Evolutionary conservation across 2,113 vertebrate genomes (phyloP), one percentile per base, ranked within the genome.

Genomic region (Ailuropoda melanoleuca): DNA sequence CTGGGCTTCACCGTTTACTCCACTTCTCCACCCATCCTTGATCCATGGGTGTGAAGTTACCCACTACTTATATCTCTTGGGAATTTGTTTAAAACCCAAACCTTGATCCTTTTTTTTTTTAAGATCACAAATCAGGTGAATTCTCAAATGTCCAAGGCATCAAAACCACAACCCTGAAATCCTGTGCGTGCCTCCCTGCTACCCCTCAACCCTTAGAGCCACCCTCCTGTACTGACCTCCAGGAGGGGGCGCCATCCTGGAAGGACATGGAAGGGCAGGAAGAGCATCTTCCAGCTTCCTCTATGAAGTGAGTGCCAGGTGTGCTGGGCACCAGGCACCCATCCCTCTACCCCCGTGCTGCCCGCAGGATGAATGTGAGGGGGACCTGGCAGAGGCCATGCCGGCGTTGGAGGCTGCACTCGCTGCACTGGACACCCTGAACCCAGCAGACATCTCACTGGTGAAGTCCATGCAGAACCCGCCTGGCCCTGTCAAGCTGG

Each of bases 391-490:
- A 0, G 99, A 99, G 88, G 99, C 99, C 4, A 99, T 99, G 99
- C 99, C 99, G 8, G 99, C 99, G 1, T 95, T 99, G 68, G 98
- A 99, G 60, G 99, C 99, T 31, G 99, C 99, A 0, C 98, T 99
- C 1, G 95, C 99, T 24, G 99, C 99, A 29, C 99, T 99, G 0
- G 99, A 99, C 91, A 99, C 99, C 0, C 97, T 99, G 97, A 99
- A 99, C 95, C 99, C 99, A 0, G 70, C 99, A 0, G 99, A 99
- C 95, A 99, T 99, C 98, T 99, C 99, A 2, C 98, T 99, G 56
- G 99, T 99, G 78, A 99, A 99, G 98, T 98, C 99, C 8, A 99
- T 99, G 99, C 98, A 99, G 97, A 99, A 99, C 95, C 99, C 99
- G 9, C 99, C 99, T 1, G 99, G 98, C 50, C 98, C 98, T 13